Evolutionary conservation across 1,140 invertebrate species (phyloP), one percentile per base, ranked within the genome.

Genomic region (Microvelia longipes): DNA sequence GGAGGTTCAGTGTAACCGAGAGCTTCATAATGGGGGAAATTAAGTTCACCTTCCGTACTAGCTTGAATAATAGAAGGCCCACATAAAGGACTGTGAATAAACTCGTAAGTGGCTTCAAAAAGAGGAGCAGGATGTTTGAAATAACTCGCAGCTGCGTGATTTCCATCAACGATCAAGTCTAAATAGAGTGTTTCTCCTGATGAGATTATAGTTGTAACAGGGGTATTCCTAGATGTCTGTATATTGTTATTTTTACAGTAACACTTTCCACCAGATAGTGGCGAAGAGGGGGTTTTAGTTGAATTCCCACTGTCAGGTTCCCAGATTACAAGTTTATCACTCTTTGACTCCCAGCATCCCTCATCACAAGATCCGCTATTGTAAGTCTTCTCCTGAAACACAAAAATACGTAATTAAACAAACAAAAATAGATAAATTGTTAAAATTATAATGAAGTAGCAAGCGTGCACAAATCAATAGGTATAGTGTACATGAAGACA

Each of bases 41-140:
- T 86, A 15, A 74, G 69, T 77, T 92, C 90, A 0, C 90, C 91
- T 74, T 93, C 90, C 1, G 88, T 85, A 1, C 85, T 84, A 0
- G 91, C 87, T 15, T 87, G 85, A 35, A 93, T 77, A 1, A 90
- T 83, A 0, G 91, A 85, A 1, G 90, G 90, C 0, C 92, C 92
- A 76, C 92, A 94, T 0, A 93, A 80, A 1, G 91, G 91, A 24
- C 90, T 90, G 73, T 94, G 92, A 2, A 92, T 88, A 76, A 94
- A 94, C 77, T 93, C 90, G 76, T 91, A 94, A 5, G 26, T 85
- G 0, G 91, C 91, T 78, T 92, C 86, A 76, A 94, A 94, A 0
- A 94, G 81, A 0, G 91, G 87, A 29, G 84, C 82, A 5, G 86
- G 83, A 73, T 91, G 88, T 77, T 94, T 94, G 79, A 94, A 94